A percentile compares a stretch with the other conserved stretches of the same genome.
phyloP scores from a whole-genome alignment of 2,113 vertebrate species.

The human (Homo sapiens) region DNA sequence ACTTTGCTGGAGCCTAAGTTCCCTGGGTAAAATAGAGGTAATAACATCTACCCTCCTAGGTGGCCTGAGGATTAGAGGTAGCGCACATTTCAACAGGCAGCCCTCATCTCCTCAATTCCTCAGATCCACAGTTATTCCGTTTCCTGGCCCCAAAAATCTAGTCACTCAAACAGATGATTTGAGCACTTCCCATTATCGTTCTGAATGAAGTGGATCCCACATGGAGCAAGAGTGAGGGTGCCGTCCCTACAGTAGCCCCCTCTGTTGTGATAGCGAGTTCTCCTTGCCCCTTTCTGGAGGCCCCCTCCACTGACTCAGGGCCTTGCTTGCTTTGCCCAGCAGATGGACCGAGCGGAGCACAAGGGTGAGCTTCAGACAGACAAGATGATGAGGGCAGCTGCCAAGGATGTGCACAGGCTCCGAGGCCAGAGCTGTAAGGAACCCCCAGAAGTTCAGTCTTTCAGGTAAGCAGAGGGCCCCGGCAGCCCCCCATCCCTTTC shows the following conservation, averaged over 20 bases:
- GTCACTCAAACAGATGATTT: not conserved
- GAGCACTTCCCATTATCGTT: not conserved
- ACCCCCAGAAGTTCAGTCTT: slow-evolving; percentile 94
- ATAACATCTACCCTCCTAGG: not conserved
- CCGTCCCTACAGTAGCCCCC: not conserved
- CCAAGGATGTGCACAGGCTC: slow-evolving; percentile 96
- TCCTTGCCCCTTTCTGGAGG: not conserved
- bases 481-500: not conserved
- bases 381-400: slow-evolving; percentile 96
- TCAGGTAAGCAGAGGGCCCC: slow-evolving; percentile 86
- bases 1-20: not conserved
- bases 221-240: not conserved
- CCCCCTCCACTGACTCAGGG: not conserved
- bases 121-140: not conserved
- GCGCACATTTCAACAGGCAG: not conserved
- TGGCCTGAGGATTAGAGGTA: not conserved
- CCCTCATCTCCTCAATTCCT: not conserved
- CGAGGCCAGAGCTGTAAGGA: slow-evolving; percentile 94
- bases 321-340: not conserved
- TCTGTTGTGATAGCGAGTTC: not conserved
- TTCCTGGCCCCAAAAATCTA: not conserved
- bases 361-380: slow-evolving; percentile 92
- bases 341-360: slow-evolving; percentile 91
- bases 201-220: not conserved
- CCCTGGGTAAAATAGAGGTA: not conserved